phyloP scores from a whole-genome alignment of 1,140 invertebrate species.

The Tachypleus tridentatus region DNA sequence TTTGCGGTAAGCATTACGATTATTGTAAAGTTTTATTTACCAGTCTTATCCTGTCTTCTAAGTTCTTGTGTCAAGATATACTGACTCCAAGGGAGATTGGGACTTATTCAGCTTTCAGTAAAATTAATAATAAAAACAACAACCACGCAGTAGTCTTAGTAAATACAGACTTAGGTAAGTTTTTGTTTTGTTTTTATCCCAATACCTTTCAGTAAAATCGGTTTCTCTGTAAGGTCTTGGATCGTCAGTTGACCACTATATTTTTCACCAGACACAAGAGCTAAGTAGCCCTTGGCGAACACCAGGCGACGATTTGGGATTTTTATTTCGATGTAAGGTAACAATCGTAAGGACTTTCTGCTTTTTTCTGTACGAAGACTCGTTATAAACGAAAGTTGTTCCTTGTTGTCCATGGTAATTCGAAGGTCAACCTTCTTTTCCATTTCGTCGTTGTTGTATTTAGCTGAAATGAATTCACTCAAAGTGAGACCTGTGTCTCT shows the following conservation, averaged over 20 bases:
- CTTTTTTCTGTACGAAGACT: conserved; percentile 12
- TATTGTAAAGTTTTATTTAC: no score
- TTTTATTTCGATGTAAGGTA: conserved; percentile 9
- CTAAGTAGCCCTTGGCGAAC: conserved; percentile 2
- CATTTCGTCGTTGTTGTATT: conserved; percentile 15
- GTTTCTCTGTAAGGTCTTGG: conserved; percentile 17
- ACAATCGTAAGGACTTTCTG: conserved; percentile 23
- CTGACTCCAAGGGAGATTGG: no score
- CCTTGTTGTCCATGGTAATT: conserved; percentile 22
- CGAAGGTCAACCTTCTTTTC: conserved; percentile 18
- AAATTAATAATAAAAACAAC: no score
- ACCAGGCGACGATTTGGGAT: not conserved
- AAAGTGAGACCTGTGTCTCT: conserved; percentile 28
- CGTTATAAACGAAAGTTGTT: conserved; percentile 23
- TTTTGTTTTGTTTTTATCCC: no score
- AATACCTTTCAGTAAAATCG: conserved; percentile 16
- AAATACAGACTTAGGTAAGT: no score
- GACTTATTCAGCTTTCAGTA: no score
- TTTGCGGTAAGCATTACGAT: no score
- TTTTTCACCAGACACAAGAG: conserved; percentile 7
- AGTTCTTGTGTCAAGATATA: no score
- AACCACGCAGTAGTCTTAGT: no score
- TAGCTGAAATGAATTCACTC: conserved; percentile 31
- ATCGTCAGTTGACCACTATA: conserved; percentile 10
- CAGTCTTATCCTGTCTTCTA: no score